A percentile compares a stretch with the other conserved stretches of the same genome.
Conservation (phyloP, 2,113 vertebrate genomes). For the Pontoporia blainvillei region DNA sequence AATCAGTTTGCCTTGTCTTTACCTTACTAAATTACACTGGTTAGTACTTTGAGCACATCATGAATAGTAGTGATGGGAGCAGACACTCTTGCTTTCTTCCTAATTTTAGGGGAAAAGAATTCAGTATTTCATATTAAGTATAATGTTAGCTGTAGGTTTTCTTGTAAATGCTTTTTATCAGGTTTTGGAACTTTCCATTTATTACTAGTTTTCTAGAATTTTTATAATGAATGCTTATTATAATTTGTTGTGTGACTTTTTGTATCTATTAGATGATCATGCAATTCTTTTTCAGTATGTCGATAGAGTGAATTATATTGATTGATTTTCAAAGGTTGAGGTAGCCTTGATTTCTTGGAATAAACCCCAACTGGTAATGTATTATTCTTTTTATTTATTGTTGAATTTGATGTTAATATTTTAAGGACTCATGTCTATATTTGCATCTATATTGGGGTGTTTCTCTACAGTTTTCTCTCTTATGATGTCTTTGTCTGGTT, state of each 20-base stretch:
- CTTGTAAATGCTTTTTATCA: background rate
- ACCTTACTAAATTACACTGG: background rate
- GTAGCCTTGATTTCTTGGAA: background rate
- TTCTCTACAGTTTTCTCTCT: background rate
- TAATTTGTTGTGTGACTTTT: background rate
- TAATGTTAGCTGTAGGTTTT: background rate
- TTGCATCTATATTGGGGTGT: background rate
- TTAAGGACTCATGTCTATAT: background rate
- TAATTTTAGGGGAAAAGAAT: background rate
- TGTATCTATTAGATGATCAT: background rate
- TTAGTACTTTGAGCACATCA: background rate
- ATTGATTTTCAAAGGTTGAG: background rate
- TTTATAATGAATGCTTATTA: background rate
- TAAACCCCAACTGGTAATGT: background rate
- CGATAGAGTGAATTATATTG: background rate
- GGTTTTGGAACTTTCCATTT: background rate
- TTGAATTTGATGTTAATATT: background rate
- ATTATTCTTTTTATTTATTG: background rate
- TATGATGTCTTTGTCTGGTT: background rate
- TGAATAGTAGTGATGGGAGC: background rate
- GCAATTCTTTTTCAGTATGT: background rate
- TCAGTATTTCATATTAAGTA: background rate
- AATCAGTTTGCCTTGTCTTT: background rate
- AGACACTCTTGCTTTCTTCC: background rate
- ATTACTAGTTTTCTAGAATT: background rate